These are phyloP conservation scores for Myxocyprinus asiaticus DNA, from an alignment of 2,113 vertebrate genomes.

Conservation along the genomic window DNA sequence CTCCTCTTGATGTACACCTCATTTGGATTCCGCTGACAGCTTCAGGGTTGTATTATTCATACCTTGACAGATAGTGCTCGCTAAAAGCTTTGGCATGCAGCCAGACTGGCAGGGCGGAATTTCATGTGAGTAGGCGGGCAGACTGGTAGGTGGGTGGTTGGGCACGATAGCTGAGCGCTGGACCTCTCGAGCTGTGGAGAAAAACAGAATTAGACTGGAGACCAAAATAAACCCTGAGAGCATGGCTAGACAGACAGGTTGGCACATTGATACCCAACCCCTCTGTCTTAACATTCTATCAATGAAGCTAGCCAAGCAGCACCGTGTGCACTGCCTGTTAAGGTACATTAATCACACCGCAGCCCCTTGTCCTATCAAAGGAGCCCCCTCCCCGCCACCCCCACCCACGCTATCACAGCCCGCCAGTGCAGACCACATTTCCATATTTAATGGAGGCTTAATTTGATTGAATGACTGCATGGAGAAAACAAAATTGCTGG, in stretches of 20 bases:
- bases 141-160: slow-evolving; percentile 35
- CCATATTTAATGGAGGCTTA: slow-evolving; percentile 95
- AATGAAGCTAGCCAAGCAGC: slow-evolving; percentile 66
- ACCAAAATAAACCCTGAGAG: slow-evolving; percentile 40
- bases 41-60: slow-evolving; percentile 98
- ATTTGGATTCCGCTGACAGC: slow-evolving; percentile 97
- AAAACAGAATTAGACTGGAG: slow-evolving; percentile 61
- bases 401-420: slow-evolving; percentile 69
- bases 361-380: slow-evolving; percentile 26
- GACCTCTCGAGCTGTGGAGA: slow-evolving; percentile 70
- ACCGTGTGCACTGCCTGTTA: slow-evolving; percentile 88
- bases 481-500: slow-evolving; percentile 55
- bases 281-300: background rate
- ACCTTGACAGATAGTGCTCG: slow-evolving; percentile 96
- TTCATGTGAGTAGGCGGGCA: slow-evolving; percentile 64
- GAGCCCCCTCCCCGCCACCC: slow-evolving; percentile 64
- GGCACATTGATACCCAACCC: background rate
- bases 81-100: slow-evolving; percentile 95
- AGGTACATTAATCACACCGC: slow-evolving; percentile 87
- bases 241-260: slow-evolving; percentile 21
- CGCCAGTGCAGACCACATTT: slow-evolving; percentile 91
- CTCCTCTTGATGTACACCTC: slow-evolving; percentile 95
- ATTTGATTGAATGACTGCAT: slow-evolving; percentile 82
- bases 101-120: slow-evolving; percentile 93
- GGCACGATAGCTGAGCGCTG: slow-evolving; percentile 41